These are phyloP conservation scores for Hirtodrosophila trivittata DNA, from an alignment of 2,888 invertebrate genomes.

Conservation along the genomic window DNA sequence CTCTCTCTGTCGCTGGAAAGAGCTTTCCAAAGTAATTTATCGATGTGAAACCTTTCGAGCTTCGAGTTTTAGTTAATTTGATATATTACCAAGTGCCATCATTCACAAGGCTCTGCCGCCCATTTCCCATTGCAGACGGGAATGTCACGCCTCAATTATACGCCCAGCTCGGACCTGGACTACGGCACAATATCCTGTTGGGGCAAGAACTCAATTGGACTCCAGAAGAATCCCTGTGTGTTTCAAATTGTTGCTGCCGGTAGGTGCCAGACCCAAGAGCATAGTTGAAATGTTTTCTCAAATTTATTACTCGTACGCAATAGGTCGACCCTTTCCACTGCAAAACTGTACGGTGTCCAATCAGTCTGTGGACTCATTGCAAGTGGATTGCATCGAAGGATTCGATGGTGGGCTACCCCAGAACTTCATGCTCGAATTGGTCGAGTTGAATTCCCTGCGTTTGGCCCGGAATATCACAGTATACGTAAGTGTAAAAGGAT, in stretches of 20 bases:
- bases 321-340: slow-evolving; percentile 94
- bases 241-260: slow-evolving; percentile 94
- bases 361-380: slow-evolving; percentile 92
- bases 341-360: slow-evolving; percentile 95
- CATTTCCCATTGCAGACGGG: slow-evolving; percentile 76
- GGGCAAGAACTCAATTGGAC: slow-evolving; percentile 92
- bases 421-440: slow-evolving; percentile 91
- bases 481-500: slow-evolving; percentile 75
- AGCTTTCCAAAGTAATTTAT: slow-evolving; percentile 28
- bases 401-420: slow-evolving; percentile 95
- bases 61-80: slow-evolving; percentile 17
- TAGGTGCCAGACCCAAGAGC: slow-evolving; percentile 80
- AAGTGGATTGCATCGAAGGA: slow-evolving; percentile 94
- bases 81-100: slow-evolving; percentile 7
- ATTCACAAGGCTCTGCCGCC: slow-evolving; percentile 2
- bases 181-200: slow-evolving; percentile 95
- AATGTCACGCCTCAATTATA: slow-evolving; percentile 89
- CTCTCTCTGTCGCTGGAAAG: background rate
- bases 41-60: slow-evolving; percentile 3
- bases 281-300: slow-evolving; percentile 12
- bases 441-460: slow-evolving; percentile 88
- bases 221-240: slow-evolving; percentile 92
- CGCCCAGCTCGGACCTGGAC: slow-evolving; percentile 93
- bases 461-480: slow-evolving; percentile 83
- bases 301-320: background rate